Base-by-base conservation (phyloP, 2,113 vertebrate genomes). In the Grantiella picta region DNA sequence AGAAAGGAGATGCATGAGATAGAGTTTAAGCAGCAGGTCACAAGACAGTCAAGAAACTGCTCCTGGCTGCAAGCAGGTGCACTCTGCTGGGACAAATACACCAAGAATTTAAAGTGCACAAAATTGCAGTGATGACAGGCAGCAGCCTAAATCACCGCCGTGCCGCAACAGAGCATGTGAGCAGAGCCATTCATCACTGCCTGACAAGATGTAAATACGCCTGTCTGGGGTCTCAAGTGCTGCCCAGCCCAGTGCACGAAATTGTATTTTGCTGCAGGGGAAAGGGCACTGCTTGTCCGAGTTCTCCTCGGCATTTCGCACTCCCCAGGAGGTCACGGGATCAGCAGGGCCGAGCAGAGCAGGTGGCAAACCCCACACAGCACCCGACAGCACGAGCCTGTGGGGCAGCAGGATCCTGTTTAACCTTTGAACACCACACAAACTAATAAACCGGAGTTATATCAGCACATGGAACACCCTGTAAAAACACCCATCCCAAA, bases 381-480 rank as follows among this genome's bases (percentile, higher is more conserved):
- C 3, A 6, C 6, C 1, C 1, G 1, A 4, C 31, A 49, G 5
- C 52, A 5, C 1, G 0, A 27, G 9, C 35, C 52, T 5, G 5
- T 1, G 16, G 31, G 22, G 68, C 69, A 50, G 28, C 44, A 54
- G 82, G 81, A 69, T 52, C 29, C 56, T 2, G 1, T n/a, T 50
- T 40, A n/a, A 94, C 86, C 92, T 96, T 73, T 68, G 78, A 85
- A 57, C 86, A 16, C 7, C 8, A 33, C 53, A 31, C 11, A 35
- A 35, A 50, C 38, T 7, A 25, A 89, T 60, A 22, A 86, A 70
- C 27, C 38, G 15, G 19, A 40, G 64, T 42, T 63, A 29, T 4
- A 19, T 1, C 22, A 27, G 16, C 70, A 28, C 1, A 38, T 57
- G 47, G 85, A 38, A 35, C 52, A 71, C 16, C 1, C 16, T 10